Evolutionary conservation across 53 echinoderm and acorn worm genomes (phyloP), one percentile per base, ranked within the genome.

Genomic region (Stichopus horrens): DNA sequence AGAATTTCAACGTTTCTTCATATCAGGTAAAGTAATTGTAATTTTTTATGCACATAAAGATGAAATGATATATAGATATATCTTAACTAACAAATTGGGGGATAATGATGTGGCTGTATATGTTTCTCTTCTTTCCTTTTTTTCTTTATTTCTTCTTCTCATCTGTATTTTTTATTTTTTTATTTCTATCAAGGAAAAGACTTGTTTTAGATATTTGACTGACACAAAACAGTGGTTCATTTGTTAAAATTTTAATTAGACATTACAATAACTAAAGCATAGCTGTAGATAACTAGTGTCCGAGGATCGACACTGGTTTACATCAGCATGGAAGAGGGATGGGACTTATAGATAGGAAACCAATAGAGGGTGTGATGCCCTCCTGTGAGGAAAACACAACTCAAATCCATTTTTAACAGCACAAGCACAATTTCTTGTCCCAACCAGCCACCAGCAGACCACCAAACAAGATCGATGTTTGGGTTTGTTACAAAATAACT

Each of bases 21-120:
- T 63, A 67, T 85, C 65, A 66, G 85, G 65, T 66, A 85, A 59
- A 85, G 85, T 53, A 85, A 85, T 59, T 85, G 85, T 85, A 85
- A 85, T 85, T 85, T 71, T 81, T 85, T 85, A 85, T 85, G 85
- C 85, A 85, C 85, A 85, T 85, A 85, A 85, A 76, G 77, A 85
- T 85, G 66, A 85, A 63, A 85, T 85, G 85, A 67, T 85, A 85
- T 85, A 85, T 85, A 85, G 67, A 85, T 85, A 85, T 85, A 85
- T 85, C 85, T 85, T 51, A 58, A 85, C 85, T 85, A 52, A 79
- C 6, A 76, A 21, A 21, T 23, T 7, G 51, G n/a, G n/a, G 16
- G 16, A 71, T 16, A 4, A 18, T 20, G 19, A 13, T 71, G 63
- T 16, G 11, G 10, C 63, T 63, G 63, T 63, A 63, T 63, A 63